Conservation (phyloP, 2,888 invertebrate genomes). For the Agriopis marginaria region DNA sequence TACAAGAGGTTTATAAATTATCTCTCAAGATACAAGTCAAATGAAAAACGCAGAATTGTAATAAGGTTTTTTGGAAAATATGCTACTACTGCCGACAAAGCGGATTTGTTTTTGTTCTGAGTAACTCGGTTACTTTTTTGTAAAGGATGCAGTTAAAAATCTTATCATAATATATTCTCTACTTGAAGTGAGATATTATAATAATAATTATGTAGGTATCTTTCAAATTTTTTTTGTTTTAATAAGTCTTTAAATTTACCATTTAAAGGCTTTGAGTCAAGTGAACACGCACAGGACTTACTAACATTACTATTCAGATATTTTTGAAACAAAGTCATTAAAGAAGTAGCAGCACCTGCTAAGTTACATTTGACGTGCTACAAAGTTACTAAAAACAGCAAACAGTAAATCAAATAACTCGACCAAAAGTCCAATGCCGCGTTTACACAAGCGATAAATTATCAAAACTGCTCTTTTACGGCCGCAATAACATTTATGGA, state of each 20-base stretch:
- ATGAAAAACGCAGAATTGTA: no score
- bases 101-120: no score
- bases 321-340: constrained; percentile 12
- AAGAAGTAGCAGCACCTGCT: constrained; percentile 8
- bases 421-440: constrained; percentile 68
- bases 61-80: no score
- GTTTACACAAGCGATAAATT: constrained; percentile 80
- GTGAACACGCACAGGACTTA: not conserved
- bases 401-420: constrained; percentile 68
- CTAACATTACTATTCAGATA: not conserved
- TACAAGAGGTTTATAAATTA: no score
- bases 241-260: not conserved
- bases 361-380: constrained; percentile 44
- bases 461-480: constrained; percentile 80
- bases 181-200: no score
- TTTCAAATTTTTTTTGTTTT: not conserved
- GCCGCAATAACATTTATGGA: constrained; percentile 80
- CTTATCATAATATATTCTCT: no score
- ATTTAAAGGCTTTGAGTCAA: not conserved
- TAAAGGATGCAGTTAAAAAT: no score
- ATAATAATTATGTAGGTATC: no score
- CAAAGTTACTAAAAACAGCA: constrained; percentile 57
- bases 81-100: no score
- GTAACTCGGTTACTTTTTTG: no score
- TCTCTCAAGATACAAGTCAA: no score